These are phyloP conservation scores for Peromyscus nudipes DNA, from an alignment of 2,797 vertebrate genomes.

Conservation along the genomic window DNA sequence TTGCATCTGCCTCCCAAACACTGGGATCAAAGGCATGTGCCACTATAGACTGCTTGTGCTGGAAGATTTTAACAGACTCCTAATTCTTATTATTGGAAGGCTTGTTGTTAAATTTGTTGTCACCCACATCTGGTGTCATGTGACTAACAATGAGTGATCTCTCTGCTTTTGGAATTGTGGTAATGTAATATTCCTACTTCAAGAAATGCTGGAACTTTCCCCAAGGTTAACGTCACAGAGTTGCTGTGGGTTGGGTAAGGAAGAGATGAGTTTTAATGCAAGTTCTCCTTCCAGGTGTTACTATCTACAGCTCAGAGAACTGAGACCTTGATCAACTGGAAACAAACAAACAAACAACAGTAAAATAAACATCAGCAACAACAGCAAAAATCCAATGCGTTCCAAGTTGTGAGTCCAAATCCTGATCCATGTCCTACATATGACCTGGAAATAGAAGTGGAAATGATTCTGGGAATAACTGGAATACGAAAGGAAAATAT, in stretches of 20 bases:
- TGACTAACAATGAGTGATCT: background rate
- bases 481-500: background rate
- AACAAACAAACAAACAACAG: background rate
- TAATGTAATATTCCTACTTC: background rate
- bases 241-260: background rate
- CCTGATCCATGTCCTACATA: background rate
- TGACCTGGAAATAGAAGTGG: background rate
- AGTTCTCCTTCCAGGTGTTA: background rate
- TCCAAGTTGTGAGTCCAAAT: background rate
- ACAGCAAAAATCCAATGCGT: background rate
- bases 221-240: background rate
- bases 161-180: background rate
- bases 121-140: rapidly evolving
- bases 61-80: rapidly evolving
- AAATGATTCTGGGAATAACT: background rate
- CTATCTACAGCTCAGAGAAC: background rate
- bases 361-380: background rate
- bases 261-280: background rate
- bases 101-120: background rate
- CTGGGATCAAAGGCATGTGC: background rate
- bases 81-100: background rate
- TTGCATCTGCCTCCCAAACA: background rate
- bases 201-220: background rate
- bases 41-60: background rate
- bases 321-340: background rate